These are phyloP conservation scores for Lanistes nyassanus DNA, from an alignment of 1,140 invertebrate genomes.

Conservation along the genomic window DNA sequence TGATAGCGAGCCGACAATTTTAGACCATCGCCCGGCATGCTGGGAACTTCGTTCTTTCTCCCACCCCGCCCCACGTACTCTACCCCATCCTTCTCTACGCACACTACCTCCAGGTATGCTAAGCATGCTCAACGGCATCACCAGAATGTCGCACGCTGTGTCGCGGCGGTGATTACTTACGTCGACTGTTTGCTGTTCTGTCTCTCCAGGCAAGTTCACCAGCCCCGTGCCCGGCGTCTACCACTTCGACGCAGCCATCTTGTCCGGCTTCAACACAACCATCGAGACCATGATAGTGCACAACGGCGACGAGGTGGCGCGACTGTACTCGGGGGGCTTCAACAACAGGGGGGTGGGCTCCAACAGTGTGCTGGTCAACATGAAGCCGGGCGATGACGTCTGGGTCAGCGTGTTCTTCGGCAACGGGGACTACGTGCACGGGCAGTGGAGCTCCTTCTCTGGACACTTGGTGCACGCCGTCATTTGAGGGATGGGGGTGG, in stretches of 20 bases:
- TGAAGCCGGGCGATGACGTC: slow-evolving; percentile 31
- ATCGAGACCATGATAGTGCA: slow-evolving; percentile 36
- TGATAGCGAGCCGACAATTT: no score
- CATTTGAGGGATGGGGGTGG: background rate
- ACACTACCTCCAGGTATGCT: no score
- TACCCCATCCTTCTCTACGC: no score
- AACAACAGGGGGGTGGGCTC: slow-evolving; percentile 33
- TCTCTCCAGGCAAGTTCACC: slow-evolving; percentile 25
- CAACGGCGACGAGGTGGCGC: slow-evolving; percentile 33
- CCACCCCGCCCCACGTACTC: no score
- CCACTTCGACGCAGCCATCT: slow-evolving; percentile 28
- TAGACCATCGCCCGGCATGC: no score
- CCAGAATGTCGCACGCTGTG: no score
- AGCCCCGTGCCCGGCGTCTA: slow-evolving; percentile 31
- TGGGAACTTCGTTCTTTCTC: no score
- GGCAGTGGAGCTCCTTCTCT: slow-evolving; percentile 34
- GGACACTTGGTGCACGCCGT: slow-evolving; percentile 17
- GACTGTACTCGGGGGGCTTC: slow-evolving; percentile 33
- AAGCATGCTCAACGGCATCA: no score
- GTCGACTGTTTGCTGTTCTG: no score
- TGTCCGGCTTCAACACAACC: slow-evolving; percentile 38
- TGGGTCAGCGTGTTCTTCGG: slow-evolving; percentile 34
- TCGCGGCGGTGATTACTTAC: no score
- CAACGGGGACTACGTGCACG: slow-evolving; percentile 38
- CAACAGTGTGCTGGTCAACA: slow-evolving; percentile 28